Conservation (phyloP, 2,797 vertebrate species). For the Phrynocephalus forsythii region DNA sequence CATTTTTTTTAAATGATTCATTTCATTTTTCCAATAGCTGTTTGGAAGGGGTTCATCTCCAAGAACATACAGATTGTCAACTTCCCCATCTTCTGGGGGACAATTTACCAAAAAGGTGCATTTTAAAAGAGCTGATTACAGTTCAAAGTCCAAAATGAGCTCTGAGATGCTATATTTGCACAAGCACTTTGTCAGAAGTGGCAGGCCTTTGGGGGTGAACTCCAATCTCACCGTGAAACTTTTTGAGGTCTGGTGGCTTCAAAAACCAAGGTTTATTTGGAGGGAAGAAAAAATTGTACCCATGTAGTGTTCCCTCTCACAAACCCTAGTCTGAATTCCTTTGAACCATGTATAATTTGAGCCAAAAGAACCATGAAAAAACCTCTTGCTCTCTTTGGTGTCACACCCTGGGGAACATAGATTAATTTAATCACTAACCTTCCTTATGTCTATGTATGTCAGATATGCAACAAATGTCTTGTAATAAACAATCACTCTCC, state of each 20-base stretch:
- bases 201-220: neutral
- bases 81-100: too few species aligned
- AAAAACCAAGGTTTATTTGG: neutral
- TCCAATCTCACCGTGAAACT: neutral
- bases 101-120: neutral
- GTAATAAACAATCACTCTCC: neutral
- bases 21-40: neutral
- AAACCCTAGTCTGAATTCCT: neutral
- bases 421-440: slow-evolving; percentile 3
- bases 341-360: neutral
- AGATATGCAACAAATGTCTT: neutral
- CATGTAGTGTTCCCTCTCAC: neutral
- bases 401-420: neutral
- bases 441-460: neutral
- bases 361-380: neutral
- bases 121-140: neutral
- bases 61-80: neutral
- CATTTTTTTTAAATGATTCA: neutral
- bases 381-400: neutral
- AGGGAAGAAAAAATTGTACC: neutral
- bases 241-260: neutral
- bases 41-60: neutral
- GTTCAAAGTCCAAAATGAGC: neutral
- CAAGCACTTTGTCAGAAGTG: neutral
- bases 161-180: neutral